Evolutionary conservation across 2,888 invertebrate genomes (phyloP).

Genomic region (Falcaria lacertinaria): DNA sequence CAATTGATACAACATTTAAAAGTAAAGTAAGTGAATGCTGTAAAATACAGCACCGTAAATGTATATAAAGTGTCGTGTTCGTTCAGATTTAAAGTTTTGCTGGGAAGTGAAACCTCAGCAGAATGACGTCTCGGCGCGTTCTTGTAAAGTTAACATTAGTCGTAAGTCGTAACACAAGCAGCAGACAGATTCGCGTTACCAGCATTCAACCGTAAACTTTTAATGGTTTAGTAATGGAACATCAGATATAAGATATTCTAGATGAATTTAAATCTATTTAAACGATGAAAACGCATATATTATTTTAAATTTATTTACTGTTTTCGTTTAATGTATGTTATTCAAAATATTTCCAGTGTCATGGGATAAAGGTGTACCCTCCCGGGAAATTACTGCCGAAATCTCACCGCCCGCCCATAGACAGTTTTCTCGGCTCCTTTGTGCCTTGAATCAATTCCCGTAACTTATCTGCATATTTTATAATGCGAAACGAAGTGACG

Average conservation of each 20-base stretch:
- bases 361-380: conserved; percentile 65
- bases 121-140: background rate
- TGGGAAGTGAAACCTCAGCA: conserved; percentile 1
- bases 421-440: conserved; percentile 65
- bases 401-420: conserved; percentile 67
- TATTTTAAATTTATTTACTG: background rate
- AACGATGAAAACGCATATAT: background rate
- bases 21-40: too few relatives aligned
- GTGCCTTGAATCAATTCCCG: conserved; percentile 77
- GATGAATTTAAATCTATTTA: background rate
- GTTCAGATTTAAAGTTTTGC: background rate
- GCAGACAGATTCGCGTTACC: conserved; percentile 2
- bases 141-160: conserved; percentile 9
- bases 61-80: background rate
- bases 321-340: conserved; percentile 18
- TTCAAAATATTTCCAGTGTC: conserved; percentile 65
- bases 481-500: conserved; percentile 67
- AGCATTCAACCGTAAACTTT: conserved; percentile 21
- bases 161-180: conserved; percentile 6
- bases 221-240: conserved; percentile 22
- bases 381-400: conserved; percentile 76
- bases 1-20: too few relatives aligned
- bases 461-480: conserved; percentile 78
- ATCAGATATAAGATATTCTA: conserved; percentile 6
- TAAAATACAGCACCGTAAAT: too few relatives aligned